Base-by-base conservation (phyloP, 2,113 vertebrate species). In the Sceloporus tristichus region DNA sequence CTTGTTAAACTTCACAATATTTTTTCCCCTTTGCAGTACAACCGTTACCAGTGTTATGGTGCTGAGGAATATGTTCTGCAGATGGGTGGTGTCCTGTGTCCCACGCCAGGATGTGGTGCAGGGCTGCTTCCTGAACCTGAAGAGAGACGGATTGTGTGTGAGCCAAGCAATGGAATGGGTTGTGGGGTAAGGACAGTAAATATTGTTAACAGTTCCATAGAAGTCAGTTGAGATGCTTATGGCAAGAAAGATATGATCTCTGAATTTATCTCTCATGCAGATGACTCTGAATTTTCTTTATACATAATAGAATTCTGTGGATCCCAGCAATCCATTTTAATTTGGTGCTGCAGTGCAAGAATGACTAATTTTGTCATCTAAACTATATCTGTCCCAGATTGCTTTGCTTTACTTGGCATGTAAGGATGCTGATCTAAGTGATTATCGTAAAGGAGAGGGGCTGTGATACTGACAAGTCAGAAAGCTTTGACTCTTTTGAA, bases 31-130 rank as follows among this genome's bases (percentile, higher is more conserved):
- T 91, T 84, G 59, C n/a, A 99, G 98, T 99, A 99, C 89, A 96
- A 95, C 77, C 97, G 98, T 2, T 99, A 99, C 95, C 98, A 98
- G 93, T 95, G 93, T 25, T 99, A 98, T 2, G 98, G 95, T 0
- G 97, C 98, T 0, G 98, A 99, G 87, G 97, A 98, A 65, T 99
- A 97, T 0, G 95, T 99, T 91, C 96, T 98, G 86, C 96, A 92
- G 91, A 97, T 96, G 95, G 98, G 98, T 1, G 98, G 98, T 4
- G 95, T 98, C 84, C 93, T 99, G 92, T 99, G 98, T 91, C 98
- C 98, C 0, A 95, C 96, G 11, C 96, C 98, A 0, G 97, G 97
- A 92, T 99, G 98, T 14, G 98, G 98, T 65, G 98, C 98, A 0
- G 98, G 98, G 29, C 96, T 99, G 80, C 95, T 98, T 25, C 98